Conservation (phyloP, 1,140 invertebrate species). For the Lordiphosa mommai region DNA sequence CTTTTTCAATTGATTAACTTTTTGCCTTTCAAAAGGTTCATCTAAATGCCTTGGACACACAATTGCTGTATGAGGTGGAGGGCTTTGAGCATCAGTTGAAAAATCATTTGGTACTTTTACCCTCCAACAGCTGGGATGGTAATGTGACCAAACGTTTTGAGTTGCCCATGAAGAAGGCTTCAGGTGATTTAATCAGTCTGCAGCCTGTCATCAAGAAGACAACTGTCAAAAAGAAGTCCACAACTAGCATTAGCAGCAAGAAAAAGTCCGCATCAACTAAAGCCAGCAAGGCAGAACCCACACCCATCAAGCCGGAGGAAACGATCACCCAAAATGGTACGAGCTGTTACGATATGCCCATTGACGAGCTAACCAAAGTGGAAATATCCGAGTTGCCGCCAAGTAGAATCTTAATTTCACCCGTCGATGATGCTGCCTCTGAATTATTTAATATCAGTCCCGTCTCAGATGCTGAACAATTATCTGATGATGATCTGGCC, state of each 20-base stretch:
- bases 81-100: slow-evolving; percentile 60
- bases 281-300: neutral
- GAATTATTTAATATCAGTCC: slow-evolving; percentile 69
- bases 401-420: slow-evolving; percentile 40
- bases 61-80: slow-evolving; percentile 52
- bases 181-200: slow-evolving; percentile 17
- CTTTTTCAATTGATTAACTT: neutral
- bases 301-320: slow-evolving; percentile 4
- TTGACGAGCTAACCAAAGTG: slow-evolving; percentile 37
- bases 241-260: slow-evolving; percentile 19
- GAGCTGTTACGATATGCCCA: slow-evolving; percentile 13
- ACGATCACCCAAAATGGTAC: neutral
- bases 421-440: slow-evolving; percentile 29
- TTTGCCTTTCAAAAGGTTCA: slow-evolving; percentile 37
- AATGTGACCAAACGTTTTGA: slow-evolving; percentile 63
- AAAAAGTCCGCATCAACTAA: slow-evolving; percentile 14
- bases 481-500: slow-evolving; percentile 81
- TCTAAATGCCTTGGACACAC: slow-evolving; percentile 48
- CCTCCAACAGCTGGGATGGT: slow-evolving; percentile 58
- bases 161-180: slow-evolving; percentile 39
- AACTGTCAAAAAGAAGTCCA: slow-evolving; percentile 19
- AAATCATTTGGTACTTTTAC: slow-evolving; percentile 65
- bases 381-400: slow-evolving; percentile 34
- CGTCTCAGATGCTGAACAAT: slow-evolving; percentile 57
- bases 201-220: slow-evolving; percentile 8